Evolutionary conservation across 2,113 vertebrate species (phyloP).

Genomic region (Nibea coibor): DNA sequence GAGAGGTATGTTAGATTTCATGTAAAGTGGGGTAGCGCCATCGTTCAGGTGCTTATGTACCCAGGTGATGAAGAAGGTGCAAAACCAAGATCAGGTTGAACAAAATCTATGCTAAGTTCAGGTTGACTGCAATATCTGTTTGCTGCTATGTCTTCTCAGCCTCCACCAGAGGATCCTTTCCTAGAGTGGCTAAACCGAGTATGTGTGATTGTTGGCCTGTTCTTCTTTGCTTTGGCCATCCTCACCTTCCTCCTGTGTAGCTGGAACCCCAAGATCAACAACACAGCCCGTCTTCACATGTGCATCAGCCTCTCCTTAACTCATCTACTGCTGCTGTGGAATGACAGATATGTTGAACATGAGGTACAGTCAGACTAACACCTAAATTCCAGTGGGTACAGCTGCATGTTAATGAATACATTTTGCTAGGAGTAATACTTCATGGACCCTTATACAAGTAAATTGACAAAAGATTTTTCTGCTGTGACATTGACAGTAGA

Average conservation of each 20-base stretch:
- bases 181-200: slow-evolving; percentile 81
- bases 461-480: neutral
- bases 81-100: neutral
- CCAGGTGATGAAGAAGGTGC: neutral
- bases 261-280: slow-evolving; percentile 86
- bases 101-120: neutral
- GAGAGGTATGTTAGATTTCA: slow-evolving; percentile 56
- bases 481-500: neutral
- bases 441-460: neutral
- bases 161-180: slow-evolving; percentile 49
- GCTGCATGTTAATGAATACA: neutral
- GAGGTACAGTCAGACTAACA: slow-evolving; percentile 30
- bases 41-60: neutral
- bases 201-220: slow-evolving; percentile 82
- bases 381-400: too few relatives aligned
- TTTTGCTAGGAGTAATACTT: neutral
- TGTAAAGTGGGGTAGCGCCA: too few relatives aligned
- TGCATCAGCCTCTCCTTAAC: slow-evolving; percentile 82
- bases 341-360: slow-evolving; percentile 59
- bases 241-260: slow-evolving; percentile 87
- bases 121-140: too few relatives aligned
- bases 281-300: slow-evolving; percentile 86
- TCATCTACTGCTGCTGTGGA: slow-evolving; percentile 81
- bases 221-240: slow-evolving; percentile 84
- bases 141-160: too few relatives aligned